These are phyloP conservation scores for Lucinisca nassula DNA, from an alignment of 2,888 invertebrate genomes.

Conservation along the genomic window DNA sequence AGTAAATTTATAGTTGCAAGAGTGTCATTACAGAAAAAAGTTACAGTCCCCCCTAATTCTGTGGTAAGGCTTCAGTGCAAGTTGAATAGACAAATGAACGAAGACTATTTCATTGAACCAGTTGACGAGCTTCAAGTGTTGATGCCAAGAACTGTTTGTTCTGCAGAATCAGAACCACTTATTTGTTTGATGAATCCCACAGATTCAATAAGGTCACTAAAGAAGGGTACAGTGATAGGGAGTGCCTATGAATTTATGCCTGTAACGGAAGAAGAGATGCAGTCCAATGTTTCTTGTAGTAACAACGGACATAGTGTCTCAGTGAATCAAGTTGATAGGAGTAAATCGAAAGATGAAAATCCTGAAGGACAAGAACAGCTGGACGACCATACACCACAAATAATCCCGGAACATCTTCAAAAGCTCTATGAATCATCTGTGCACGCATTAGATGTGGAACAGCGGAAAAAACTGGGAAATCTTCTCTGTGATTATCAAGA, in stretches of 20 bases:
- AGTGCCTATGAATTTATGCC: not conserved
- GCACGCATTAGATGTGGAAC: not conserved
- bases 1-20: not conserved
- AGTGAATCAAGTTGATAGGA: no score
- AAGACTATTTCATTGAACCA: not conserved
- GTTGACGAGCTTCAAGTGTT: not conserved
- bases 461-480: not conserved
- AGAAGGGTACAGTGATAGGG: not conserved
- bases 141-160: not conserved
- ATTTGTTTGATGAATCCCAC: conserved; percentile 31
- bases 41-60: not conserved
- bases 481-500: conserved; percentile 35
- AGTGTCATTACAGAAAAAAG: not conserved
- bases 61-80: not conserved
- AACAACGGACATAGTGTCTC: no score
- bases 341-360: no score
- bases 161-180: not conserved
- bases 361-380: no score
- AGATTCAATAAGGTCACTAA: not conserved
- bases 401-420: conserved; percentile 41
- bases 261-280: no score
- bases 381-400: no score
- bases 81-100: not conserved
- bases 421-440: conserved; percentile 10
- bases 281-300: no score